Evolutionary conservation across 2,113 vertebrate species (phyloP).

Genomic region (Antennarius striatus): DNA sequence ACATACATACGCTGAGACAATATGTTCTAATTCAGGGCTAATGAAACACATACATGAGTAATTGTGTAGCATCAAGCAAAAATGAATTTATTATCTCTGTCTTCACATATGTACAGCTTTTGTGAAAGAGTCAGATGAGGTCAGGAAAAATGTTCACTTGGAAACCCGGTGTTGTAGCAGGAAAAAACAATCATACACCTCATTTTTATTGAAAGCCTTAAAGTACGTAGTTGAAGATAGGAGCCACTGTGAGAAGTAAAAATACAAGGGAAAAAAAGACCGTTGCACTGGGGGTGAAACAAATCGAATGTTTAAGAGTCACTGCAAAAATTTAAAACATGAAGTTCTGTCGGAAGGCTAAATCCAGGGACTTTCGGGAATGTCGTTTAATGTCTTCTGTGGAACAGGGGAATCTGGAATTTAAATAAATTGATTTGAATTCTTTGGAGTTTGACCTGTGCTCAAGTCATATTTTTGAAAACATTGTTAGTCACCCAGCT

Average conservation of each 20-base stretch:
- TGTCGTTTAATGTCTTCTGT: background rate
- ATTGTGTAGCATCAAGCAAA: conserved; percentile 84
- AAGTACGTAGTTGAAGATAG: conserved; percentile 49
- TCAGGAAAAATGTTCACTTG: conserved; percentile 64
- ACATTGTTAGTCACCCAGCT: background rate
- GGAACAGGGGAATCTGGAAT: background rate
- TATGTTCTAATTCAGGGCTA: background rate
- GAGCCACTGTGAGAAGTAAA: conserved; percentile 72
- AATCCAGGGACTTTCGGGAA: background rate
- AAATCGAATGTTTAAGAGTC: background rate
- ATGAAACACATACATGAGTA: background rate
- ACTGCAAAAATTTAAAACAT: background rate
- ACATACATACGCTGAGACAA: background rate
- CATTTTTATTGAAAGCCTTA: conserved; percentile 73
- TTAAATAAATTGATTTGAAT: too few species aligned
- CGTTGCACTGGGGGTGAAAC: conserved; percentile 73
- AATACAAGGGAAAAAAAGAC: conserved; percentile 55
- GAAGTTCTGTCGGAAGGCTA: background rate
- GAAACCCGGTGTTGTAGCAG: conserved; percentile 74
- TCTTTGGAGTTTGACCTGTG: too few species aligned
- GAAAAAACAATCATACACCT: conserved; percentile 75
- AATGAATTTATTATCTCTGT: conserved; percentile 82
- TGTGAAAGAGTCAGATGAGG: conserved; percentile 74
- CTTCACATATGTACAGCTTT: conserved; percentile 85
- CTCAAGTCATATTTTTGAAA: background rate